Evolutionary conservation across 2,113 vertebrate species (phyloP).

Genomic region (Hippocampus abdominalis): DNA sequence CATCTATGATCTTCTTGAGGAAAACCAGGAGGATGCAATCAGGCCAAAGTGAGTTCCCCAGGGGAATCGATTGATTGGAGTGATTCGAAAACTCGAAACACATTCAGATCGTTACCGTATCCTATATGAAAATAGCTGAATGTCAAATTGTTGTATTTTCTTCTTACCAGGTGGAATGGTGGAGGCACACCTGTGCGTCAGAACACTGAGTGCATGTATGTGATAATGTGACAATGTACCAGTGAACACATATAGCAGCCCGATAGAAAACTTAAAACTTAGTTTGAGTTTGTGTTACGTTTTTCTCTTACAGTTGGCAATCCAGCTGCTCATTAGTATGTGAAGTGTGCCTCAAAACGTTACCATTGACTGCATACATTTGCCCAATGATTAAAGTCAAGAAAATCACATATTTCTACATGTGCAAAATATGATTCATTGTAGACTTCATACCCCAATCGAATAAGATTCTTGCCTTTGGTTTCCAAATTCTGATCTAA

Average conservation of each 20-base stretch:
- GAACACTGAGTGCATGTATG: conserved; percentile 92
- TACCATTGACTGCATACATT: conserved; percentile 26
- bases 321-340: background rate
- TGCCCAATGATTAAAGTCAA: background rate
- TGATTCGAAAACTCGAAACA: background rate
- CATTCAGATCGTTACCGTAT: background rate
- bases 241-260: conserved; percentile 40
- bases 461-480: background rate
- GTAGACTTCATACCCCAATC: background rate
- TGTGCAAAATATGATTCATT: background rate
- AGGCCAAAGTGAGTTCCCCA: conserved; percentile 85
- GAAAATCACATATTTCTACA: background rate
- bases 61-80: background rate
- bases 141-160: conserved; percentile 65
- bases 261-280: background rate
- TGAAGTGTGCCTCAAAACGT: conserved; percentile 1
- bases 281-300: background rate
- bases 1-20: conserved; percentile 94
- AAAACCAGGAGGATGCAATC: conserved; percentile 78
- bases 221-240: no score
- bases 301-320: background rate
- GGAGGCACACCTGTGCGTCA: conserved; percentile 85
- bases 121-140: conserved; percentile 21
- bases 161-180: conserved; percentile 90
- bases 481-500: background rate